Percentiles rank a stretch among this genome's conserved stretches.
Conservation (phyloP, 2,888 invertebrate genomes). For the Tipula vernalis region DNA sequence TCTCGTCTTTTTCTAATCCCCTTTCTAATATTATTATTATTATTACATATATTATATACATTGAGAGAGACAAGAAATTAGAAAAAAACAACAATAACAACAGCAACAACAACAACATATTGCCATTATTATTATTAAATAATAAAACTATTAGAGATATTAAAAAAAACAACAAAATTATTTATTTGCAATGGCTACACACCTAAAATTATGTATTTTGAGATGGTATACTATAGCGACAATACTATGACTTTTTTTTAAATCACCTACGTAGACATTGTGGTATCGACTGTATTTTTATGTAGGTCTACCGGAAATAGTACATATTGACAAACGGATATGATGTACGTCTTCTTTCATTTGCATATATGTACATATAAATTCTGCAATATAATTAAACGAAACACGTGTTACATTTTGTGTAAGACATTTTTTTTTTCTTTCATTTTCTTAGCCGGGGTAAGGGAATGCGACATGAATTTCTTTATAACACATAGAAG, state of each 20-base stretch:
- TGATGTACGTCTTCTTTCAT: not conserved
- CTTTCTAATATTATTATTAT: not conserved
- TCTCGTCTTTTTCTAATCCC: not conserved
- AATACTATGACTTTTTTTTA: not conserved
- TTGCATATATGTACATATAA: not conserved
- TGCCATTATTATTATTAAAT: not conserved
- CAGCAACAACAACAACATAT: too few relatives aligned
- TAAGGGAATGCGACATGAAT: not conserved
- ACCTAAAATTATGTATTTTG: not conserved
- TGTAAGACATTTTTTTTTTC: not conserved
- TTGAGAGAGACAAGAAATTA: not conserved
- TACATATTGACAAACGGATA: not conserved
- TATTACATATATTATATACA: not conserved
- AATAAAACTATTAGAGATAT: not conserved
- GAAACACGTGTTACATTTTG: not conserved
- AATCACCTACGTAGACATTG: not conserved
- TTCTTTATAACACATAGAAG: not conserved
- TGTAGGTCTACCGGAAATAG: not conserved
- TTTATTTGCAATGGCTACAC: not conserved
- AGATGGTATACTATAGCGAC: not conserved
- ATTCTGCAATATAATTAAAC: not conserved
- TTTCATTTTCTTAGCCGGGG: not conserved
- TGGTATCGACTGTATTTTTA: not conserved
- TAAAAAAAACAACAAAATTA: not conserved
- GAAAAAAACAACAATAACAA: not conserved